phyloP scores from a whole-genome alignment of 2,797 vertebrate species.

The Dendrocincla fuliginosa region DNA sequence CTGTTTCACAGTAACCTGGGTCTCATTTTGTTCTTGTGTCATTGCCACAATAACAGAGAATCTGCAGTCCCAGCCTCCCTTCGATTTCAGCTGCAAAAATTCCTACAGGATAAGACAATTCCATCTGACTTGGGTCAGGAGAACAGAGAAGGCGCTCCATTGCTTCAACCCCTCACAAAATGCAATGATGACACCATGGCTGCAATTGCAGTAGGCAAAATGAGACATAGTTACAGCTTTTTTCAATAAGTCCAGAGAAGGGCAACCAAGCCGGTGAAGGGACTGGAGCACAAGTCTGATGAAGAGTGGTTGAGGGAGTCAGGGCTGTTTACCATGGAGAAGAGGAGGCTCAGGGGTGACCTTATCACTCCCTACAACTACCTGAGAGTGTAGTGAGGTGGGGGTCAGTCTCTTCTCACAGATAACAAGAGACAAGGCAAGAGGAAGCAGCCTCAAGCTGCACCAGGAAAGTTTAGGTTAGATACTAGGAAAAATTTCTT shows the following conservation, averaged over 20 bases:
- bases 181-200: background rate
- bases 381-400: background rate
- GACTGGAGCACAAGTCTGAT: background rate
- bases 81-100: background rate
- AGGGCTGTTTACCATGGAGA: background rate
- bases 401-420: background rate
- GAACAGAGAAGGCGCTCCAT: background rate
- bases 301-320: rapidly evolving
- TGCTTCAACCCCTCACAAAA: rapidly evolving
- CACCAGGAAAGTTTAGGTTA: background rate
- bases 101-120: background rate
- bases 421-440: background rate
- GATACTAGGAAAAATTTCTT: background rate
- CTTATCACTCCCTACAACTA: background rate
- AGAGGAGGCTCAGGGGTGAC: background rate
- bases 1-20: background rate
- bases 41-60: background rate
- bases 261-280: background rate
- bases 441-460: background rate
- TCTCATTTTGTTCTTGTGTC: background rate
- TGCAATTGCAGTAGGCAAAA: background rate
- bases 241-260: background rate
- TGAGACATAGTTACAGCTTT: rapidly evolving
- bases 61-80: background rate
- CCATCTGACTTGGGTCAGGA: background rate